Percentiles rank a stretch among this genome's conserved stretches.
Evolutionary conservation across 2,113 vertebrate species (phyloP).

Genomic region (Natator depressus): DNA sequence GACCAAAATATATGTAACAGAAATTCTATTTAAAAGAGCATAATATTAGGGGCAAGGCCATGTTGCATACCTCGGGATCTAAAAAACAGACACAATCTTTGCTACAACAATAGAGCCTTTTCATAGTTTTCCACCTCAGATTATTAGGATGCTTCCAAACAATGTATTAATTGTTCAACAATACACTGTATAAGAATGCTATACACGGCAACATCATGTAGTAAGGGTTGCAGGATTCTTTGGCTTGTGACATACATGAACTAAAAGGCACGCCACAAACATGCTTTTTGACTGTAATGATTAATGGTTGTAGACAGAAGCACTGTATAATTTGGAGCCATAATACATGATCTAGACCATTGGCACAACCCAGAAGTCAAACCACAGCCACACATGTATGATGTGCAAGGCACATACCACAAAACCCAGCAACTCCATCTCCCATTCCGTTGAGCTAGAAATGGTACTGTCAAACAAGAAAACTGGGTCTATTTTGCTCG

Average conservation of each 20-base stretch:
- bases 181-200: constrained; percentile 1
- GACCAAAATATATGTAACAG: background rate
- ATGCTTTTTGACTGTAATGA: background rate
- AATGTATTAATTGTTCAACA: background rate
- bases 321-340: background rate
- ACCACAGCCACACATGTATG: constrained; percentile 54
- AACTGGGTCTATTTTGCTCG: background rate
- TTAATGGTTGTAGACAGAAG: constrained; percentile 20
- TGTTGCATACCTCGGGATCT: background rate
- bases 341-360: constrained; percentile 47
- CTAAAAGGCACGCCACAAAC: background rate
- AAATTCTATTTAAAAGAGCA: background rate
- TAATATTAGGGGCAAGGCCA: background rate
- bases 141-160: background rate
- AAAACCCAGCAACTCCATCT: background rate
- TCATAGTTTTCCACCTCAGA: background rate
- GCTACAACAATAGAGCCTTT: constrained; percentile 16
- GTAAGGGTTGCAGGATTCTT: constrained; percentile 3
- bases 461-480: constrained; percentile 21
- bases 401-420: background rate
- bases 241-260: constrained; percentile 18
- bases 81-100: background rate
- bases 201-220: background rate
- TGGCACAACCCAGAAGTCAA: constrained; percentile 48
- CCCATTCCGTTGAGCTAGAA: constrained; percentile 14